A percentile compares a stretch with the other conserved stretches of the same genome.
Conservation (phyloP, 1,140 invertebrate genomes). For the Brachionus sp. region DNA sequence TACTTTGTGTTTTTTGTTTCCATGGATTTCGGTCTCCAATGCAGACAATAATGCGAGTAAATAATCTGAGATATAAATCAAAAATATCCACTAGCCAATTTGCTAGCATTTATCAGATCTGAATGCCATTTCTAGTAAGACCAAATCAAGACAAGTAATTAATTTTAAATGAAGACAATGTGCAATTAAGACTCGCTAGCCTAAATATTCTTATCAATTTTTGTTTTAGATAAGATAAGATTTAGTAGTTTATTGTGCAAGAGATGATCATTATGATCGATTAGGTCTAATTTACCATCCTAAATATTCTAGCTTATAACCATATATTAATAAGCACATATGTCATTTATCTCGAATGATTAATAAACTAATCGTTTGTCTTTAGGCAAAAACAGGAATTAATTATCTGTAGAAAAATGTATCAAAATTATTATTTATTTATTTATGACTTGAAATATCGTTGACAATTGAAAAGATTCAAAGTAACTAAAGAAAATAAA, state of each 20-base stretch:
- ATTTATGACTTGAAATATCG: too few species aligned
- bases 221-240: neutral
- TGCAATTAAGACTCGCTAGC: neutral
- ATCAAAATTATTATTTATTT: neutral
- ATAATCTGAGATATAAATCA: constrained; percentile 35
- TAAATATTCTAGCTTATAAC: neutral
- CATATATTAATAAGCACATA: neutral
- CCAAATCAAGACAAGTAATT: constrained; percentile 15
- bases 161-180: neutral
- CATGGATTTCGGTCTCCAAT: neutral
- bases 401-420: neutral
- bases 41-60: neutral
- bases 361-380: neutral
- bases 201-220: neutral
- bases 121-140: neutral
- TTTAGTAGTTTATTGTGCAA: neutral
- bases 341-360: neutral
- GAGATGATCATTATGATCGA: neutral
- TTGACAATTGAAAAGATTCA: too few species aligned
- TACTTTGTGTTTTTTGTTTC: neutral
- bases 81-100: constrained; percentile 25
- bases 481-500: too few species aligned
- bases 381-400: neutral
- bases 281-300: neutral
- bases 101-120: neutral